Evolutionary conservation across 2,797 vertebrate genomes (phyloP).

Genomic region (Acipenser transmontanus): DNA sequence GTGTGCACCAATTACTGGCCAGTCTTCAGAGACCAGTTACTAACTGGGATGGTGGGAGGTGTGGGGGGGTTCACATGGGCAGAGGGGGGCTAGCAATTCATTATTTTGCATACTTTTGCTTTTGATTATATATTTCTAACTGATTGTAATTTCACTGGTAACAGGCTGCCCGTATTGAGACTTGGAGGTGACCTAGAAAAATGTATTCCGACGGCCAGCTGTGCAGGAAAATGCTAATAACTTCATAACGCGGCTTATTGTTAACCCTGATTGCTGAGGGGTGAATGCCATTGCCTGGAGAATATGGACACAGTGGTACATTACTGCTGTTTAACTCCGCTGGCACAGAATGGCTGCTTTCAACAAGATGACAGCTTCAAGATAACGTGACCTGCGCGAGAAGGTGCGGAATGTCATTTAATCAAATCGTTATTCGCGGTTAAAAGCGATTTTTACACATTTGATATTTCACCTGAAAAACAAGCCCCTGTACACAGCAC

Average conservation of each 20-base stretch:
- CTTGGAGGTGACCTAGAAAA: not conserved
- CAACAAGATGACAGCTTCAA: no score
- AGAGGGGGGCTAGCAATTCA: no score
- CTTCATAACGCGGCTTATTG: not conserved
- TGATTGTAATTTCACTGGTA: not conserved
- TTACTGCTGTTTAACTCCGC: no score
- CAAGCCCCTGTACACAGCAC: no score
- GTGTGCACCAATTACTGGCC: no score
- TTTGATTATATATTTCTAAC: conserved; percentile 4
- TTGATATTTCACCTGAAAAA: no score
- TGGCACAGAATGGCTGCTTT: no score
- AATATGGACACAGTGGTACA: not conserved
- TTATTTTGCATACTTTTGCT: no score
- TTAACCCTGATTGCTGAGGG: not conserved
- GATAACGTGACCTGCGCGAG: not conserved
- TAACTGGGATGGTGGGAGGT: no score
- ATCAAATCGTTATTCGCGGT: not conserved
- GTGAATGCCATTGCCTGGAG: not conserved
- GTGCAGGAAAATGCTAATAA: not conserved
- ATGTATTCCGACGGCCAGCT: not conserved
- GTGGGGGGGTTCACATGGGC: no score
- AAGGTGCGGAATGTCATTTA: not conserved
- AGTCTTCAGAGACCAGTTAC: no score
- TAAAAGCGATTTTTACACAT: no score
- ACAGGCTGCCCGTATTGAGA: not conserved